Evolutionary conservation across 1,140 invertebrate species (phyloP).

Genomic region (Drosophila bifasciata): DNA sequence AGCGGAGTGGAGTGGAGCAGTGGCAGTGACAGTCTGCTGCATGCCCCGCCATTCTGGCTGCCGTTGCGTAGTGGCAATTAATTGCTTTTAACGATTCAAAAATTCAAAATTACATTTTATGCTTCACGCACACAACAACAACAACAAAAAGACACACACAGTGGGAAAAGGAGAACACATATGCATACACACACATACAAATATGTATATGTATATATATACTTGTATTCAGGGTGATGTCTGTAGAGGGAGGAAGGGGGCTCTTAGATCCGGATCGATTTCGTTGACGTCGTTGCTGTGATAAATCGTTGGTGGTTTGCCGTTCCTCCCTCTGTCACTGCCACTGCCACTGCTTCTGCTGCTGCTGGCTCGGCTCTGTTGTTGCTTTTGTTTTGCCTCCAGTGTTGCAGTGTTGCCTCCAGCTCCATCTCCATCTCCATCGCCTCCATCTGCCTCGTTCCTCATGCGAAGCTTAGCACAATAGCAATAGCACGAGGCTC

Average conservation of each 20-base stretch:
- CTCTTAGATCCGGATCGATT: constrained; percentile 77
- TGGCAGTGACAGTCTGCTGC: constrained; percentile 22
- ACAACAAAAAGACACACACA: constrained; percentile 16
- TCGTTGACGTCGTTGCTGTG: constrained; percentile 76
- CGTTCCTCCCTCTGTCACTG: constrained; percentile 7
- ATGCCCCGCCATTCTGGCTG: constrained; percentile 64
- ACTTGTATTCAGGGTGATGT: constrained; percentile 19
- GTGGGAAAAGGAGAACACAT: not conserved
- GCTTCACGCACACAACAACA: constrained; percentile 54
- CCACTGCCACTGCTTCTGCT: constrained; percentile 25
- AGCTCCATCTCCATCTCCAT: constrained; percentile 8
- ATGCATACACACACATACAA: no score
- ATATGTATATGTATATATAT: not conserved
- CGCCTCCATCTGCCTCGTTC: constrained; percentile 7
- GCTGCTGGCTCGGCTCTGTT: constrained; percentile 28
- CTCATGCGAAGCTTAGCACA: constrained; percentile 61
- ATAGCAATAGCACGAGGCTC: constrained; percentile 61
- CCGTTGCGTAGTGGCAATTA: constrained; percentile 79
- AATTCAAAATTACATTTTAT: constrained; percentile 82
- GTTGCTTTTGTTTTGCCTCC: constrained; percentile 49
- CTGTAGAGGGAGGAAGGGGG: constrained; percentile 11
- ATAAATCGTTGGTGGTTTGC: constrained; percentile 75
- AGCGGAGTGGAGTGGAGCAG: constrained; percentile 19
- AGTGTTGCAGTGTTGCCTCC: constrained; percentile 12
- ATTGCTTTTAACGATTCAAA: constrained; percentile 83